Evolutionary conservation across 2,113 vertebrate genomes (phyloP), one percentile per base, ranked within the genome.

Genomic region (Phaetusa simplex): DNA sequence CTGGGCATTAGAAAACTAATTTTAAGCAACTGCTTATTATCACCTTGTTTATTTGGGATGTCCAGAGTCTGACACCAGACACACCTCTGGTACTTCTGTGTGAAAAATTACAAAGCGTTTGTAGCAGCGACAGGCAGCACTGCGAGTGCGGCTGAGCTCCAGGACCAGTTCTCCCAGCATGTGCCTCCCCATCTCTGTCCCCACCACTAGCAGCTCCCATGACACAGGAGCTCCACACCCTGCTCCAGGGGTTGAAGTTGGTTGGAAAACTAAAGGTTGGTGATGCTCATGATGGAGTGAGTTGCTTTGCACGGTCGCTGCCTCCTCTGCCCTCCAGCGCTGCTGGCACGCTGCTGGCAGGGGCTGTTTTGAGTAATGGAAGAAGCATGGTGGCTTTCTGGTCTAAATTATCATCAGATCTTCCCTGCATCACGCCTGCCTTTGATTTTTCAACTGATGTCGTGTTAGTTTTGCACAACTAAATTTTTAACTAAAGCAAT

Each of bases 231-330:
- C 50, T 70, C 45, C 53, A 36, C 9, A 26, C 23, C 21, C n/a
- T 9, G 89, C 55, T 42, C 19, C 21, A 62, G 55, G 45, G 22
- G 19, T 1, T 49, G 73, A 89, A 74, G 36, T 5, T 26, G 56
- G 34, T 74, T 32, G 49, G 56, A 71, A 62, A 30, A 5, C 21
- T 24, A 82, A 42, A 27, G 34, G 49, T 18, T 73, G 64, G 18
- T 10, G 38, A 40, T 55, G 76, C 52, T 38, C 43, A 34, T 0
- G 0, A 50, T 6, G 21, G 50, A 30, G 15, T 2, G 8, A 38
- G 30, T 18, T 84, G 40, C 30, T 89, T 45, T 16, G 43, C 32
- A 24, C 2, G 1, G 40, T 3, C 56, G 40, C 53, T 72, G 50
- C 50, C 18, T 61, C 30, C 30, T 27, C 32, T 38, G 40, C 12